Base-by-base conservation (phyloP, 2,888 invertebrate species). In the Morpho deidamia region DNA sequence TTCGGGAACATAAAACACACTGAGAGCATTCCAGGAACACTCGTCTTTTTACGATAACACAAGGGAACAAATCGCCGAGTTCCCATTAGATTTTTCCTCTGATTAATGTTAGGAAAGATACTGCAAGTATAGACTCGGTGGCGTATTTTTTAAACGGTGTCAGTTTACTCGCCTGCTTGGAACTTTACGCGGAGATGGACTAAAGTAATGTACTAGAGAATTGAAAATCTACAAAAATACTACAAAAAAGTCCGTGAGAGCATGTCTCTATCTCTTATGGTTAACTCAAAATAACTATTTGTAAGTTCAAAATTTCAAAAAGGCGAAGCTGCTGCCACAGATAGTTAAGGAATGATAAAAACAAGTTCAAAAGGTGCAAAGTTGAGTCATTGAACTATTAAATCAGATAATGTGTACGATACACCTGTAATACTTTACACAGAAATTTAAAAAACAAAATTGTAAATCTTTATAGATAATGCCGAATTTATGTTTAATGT, bases 1-100 rank as follows among this genome's bases (percentile, higher is more conserved):
- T 58, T 55, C 52, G 56, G 62, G 58, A 55, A 38, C 51, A 54
- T 45, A 49, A 48, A 51, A 52, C 56, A 54, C 56, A 54, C 11
- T 57, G 59, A 59, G 59, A 59, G 54, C 56, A 49, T 58, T 49
- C 51, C 45, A 34, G 51, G 41, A 44, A 49, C 53, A 51, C 40
- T 57, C 53, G 44, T 56, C 45, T 56, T 59, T 55, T 58, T 55
- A 51, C 48, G 55, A 58, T 55, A 51, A 42, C 45, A 45, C 54
- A 12, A 35, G 51, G 37, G 50, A 57, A 57, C 57, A 54, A 57
- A 57, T 57, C 50, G 57, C 47, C 44, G 33, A 14, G 8, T 49
- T 23, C 49, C 58, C 51, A 51, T 55, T 55, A 58, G 51, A 51
- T 51, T 48, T 37, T 42, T 44, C 42, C 35, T 51, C 52, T 58